A percentile compares a stretch with the other conserved stretches of the same genome.
Conservation (phyloP, 2,888 invertebrate species). For the Monoplex corrugatus region DNA sequence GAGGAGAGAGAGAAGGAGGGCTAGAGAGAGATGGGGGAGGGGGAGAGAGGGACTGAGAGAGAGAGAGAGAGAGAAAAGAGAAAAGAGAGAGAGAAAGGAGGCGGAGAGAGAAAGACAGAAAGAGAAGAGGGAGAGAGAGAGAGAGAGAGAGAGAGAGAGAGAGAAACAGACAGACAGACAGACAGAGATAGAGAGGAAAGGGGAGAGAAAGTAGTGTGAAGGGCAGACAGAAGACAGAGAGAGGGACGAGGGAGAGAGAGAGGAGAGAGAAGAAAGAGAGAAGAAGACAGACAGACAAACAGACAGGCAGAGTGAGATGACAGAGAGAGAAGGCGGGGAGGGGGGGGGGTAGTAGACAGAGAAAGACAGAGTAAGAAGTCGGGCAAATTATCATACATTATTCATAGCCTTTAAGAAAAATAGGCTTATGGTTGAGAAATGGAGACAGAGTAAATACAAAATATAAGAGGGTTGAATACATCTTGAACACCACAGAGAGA, state of each 20-base stretch:
- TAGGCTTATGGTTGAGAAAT: too few relatives aligned
- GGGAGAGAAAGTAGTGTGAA: background rate
- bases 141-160: background rate
- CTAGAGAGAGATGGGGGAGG: too few relatives aligned
- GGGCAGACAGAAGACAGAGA: background rate
- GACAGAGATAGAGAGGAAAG: background rate
- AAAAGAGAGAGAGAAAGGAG: background rate
- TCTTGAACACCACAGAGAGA: too few relatives aligned
- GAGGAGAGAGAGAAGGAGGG: too few relatives aligned
- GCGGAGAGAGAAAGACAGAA: background rate
- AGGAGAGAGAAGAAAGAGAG: background rate
- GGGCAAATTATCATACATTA: too few relatives aligned
- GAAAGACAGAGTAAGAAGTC: background rate
- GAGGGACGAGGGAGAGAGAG: background rate
- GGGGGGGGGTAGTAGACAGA: background rate
- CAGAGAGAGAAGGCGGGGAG: background rate
- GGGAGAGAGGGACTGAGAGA: constrained; percentile 39
- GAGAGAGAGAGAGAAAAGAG: constrained; percentile 10
- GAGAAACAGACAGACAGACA: background rate
- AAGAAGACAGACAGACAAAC: background rate
- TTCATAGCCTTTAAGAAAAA: too few relatives aligned
- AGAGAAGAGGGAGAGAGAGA: background rate
- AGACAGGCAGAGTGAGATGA: background rate
- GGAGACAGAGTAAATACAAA: too few relatives aligned
- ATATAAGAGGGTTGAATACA: too few relatives aligned